Base-by-base conservation (phyloP, 2,113 vertebrate genomes). In the Regulus satrapa region DNA sequence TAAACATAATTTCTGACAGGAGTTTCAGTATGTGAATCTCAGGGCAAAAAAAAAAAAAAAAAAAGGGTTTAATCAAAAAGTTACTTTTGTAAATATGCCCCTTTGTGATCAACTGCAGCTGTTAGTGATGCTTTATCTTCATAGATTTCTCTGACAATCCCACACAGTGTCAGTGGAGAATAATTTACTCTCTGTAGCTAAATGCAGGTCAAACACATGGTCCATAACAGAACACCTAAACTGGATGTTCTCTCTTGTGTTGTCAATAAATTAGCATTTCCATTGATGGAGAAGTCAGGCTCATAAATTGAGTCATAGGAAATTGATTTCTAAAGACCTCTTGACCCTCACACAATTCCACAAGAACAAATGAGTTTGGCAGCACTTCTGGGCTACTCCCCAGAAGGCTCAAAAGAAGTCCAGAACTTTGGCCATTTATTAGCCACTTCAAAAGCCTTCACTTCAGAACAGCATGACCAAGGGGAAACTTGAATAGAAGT, bases 41-140 rank as follows among this genome's bases (percentile, higher is more conserved):
- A 56, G 52, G 48, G 21, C 45, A 59, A 34, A 92, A 72, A n/a
- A 29, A 29, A 43, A 51, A 21, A 48, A 59, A 34, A 92, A 72
- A n/a, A 29, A 29, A 43, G 11, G 21, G 8, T 51, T 80, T 55
- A 76, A 64, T n/a, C 16, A 59, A 31, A 55, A 89, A 59, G 23
- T 28, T 0, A 6, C 59, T 24, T 85, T 67, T 0, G 1, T 73
- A 72, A 77, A 76, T 69, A 52, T 46, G 10, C 7, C 18, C n/a
- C 18, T 31, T 72, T 9, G 6, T 10, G 13, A 56, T 21, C 0
- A 0, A 21, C 41, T 78, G 14, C 17, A 76, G 55, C 20, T 73
- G 36, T 55, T 43, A 13, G 9, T 58, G 61, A 12, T 48, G 10
- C 14, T 56, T 76, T 55, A 2, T 84, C 51, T 62, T 85, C 15